Conservation (phyloP, 1,140 invertebrate genomes). For the Magallana gigas region DNA sequence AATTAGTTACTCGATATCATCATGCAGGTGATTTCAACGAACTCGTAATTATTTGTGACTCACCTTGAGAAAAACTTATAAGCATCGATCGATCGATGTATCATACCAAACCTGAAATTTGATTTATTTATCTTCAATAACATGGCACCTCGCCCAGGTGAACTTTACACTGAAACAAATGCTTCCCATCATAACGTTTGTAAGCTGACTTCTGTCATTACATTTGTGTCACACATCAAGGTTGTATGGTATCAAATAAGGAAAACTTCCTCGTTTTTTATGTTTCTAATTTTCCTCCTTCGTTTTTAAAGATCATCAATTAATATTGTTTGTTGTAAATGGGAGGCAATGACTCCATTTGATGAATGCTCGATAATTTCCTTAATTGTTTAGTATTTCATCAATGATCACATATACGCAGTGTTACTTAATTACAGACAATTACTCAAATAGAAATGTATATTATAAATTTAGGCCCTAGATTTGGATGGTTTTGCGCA, state of each 20-base stretch:
- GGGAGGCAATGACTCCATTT: too few species aligned
- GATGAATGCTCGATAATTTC: too few species aligned
- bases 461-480: too few species aligned
- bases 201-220: background rate
- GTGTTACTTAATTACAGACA: too few species aligned
- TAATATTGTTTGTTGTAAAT: background rate
- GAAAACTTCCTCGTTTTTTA: background rate
- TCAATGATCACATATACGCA: too few species aligned
- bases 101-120: background rate
- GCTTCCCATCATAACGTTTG: background rate
- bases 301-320: slow-evolving; percentile 11
- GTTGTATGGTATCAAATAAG: background rate
- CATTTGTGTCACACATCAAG: background rate
- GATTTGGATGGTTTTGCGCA: too few species aligned
- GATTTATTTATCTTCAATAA: slow-evolving; percentile 17
- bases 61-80: background rate
- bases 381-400: too few species aligned
- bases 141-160: slow-evolving; percentile 14
- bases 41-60: background rate
- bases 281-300: background rate
- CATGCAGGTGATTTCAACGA: background rate
- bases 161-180: background rate
- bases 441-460: too few species aligned
- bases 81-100: slow-evolving; percentile 27
- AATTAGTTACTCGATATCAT: slow-evolving; percentile 4